Evolutionary conservation across 2,888 invertebrate species (phyloP).

Genomic region (Zygogramma bicolorata): DNA sequence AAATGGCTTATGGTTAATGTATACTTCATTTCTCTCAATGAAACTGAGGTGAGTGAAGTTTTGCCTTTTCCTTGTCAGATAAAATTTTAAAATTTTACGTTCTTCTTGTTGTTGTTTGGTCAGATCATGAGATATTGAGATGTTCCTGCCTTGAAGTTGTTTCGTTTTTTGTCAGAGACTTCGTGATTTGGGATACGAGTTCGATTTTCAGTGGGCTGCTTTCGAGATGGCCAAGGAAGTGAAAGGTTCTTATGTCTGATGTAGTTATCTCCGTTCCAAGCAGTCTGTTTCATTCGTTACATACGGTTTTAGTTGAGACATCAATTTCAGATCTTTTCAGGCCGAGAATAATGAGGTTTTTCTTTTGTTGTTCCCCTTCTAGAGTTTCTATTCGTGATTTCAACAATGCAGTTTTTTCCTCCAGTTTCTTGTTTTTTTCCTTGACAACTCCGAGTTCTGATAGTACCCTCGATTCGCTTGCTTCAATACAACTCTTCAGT

Average conservation of each 20-base stretch:
- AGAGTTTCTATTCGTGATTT: no score
- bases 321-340: background rate
- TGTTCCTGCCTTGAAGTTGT: background rate
- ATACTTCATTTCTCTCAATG: background rate
- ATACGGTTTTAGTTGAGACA: background rate
- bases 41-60: background rate
- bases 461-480: background rate
- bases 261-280: background rate
- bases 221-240: background rate
- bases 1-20: background rate
- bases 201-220: background rate
- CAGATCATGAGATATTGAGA: background rate
- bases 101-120: conserved; percentile 3
- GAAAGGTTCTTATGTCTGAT: background rate
- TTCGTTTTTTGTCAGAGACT: background rate
- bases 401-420: no score
- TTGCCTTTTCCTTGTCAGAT: background rate
- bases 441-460: background rate
- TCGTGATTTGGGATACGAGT: background rate
- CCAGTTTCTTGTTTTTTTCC: background rate
- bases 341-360: background rate
- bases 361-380: background rate
- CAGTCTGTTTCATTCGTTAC: no score
- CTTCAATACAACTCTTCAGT: background rate
- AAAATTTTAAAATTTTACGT: background rate